A percentile compares a stretch with the other conserved stretches of the same genome.
phyloP scores from a whole-genome alignment of 2,888 invertebrate genomes.

The Tromatobia lineatoria region DNA sequence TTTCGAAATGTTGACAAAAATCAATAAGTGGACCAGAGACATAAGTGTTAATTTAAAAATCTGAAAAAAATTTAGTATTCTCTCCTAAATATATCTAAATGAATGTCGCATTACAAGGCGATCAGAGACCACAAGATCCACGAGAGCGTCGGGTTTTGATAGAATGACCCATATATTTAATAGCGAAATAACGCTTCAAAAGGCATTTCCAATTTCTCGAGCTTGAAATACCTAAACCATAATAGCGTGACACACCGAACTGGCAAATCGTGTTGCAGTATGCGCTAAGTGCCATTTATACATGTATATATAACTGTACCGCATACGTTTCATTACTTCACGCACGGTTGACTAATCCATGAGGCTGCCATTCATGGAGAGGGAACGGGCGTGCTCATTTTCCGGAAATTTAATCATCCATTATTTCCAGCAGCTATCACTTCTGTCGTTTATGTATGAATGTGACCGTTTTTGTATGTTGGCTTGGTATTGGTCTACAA shows the following conservation, averaged over 20 bases:
- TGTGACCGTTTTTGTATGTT: not conserved
- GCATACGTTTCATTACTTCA: constrained; percentile 8
- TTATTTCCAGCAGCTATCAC: constrained; percentile 19
- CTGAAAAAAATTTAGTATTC: too few relatives aligned
- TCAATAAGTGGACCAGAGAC: too few relatives aligned
- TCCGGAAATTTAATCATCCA: constrained; percentile 44
- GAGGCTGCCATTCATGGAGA: not conserved
- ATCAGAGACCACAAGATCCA: too few relatives aligned
- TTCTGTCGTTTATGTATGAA: not conserved
- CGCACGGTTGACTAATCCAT: constrained; percentile 23
- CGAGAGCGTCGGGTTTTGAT: too few relatives aligned
- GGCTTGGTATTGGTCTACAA: not conserved
- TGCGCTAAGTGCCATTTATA: not conserved
- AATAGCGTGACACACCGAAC: not conserved
- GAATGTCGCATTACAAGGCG: too few relatives aligned
- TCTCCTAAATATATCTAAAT: too few relatives aligned
- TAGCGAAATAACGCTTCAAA: not conserved
- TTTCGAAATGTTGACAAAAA: too few relatives aligned
- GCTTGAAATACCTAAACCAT: constrained; percentile 5
- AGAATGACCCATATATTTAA: not conserved
- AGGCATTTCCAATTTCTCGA: constrained; percentile 10
- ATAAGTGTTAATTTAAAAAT: too few relatives aligned
- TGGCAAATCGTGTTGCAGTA: constrained; percentile 1
- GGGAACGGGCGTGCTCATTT: constrained; percentile 16
- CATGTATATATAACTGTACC: constrained; percentile 17